These are phyloP conservation scores for Druon quercuslanigerum DNA, from an alignment of 1,140 invertebrate genomes.

Conservation along the genomic window DNA sequence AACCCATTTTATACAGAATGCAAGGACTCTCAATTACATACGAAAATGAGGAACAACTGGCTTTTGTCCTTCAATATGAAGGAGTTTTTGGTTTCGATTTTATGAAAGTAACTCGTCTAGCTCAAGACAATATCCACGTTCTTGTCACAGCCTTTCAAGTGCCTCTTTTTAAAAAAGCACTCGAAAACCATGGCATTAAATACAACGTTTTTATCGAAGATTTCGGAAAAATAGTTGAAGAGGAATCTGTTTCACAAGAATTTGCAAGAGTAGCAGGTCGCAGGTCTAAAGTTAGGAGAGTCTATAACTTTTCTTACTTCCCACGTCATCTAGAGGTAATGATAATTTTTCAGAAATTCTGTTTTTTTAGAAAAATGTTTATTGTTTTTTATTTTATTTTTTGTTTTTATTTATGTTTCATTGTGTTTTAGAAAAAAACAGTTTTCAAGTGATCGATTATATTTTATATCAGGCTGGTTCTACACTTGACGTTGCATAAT, in stretches of 20 bases:
- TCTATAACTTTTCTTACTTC: slow-evolving; percentile 53
- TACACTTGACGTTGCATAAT: too few relatives aligned
- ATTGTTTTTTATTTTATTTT: too few relatives aligned
- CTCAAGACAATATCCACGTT: slow-evolving; percentile 50
- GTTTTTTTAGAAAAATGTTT: too few relatives aligned
- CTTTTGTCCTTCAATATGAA: slow-evolving; percentile 47
- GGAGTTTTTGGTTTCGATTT: slow-evolving; percentile 58
- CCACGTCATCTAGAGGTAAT: slow-evolving; percentile 59
- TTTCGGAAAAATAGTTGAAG: slow-evolving; percentile 50
- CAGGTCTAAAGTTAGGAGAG: slow-evolving; percentile 31
- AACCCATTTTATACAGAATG: slow-evolving; percentile 42
- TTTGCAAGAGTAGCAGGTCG: slow-evolving; percentile 22
- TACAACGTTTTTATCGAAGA: slow-evolving; percentile 55
- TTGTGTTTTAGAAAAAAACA: too few relatives aligned
- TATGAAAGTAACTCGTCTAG: slow-evolving; percentile 43
- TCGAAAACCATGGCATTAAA: slow-evolving; percentile 49
- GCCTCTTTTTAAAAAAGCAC: slow-evolving; percentile 46
- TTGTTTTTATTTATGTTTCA: too few relatives aligned
- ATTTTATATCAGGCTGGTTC: too few relatives aligned
- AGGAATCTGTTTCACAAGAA: slow-evolving; percentile 48
- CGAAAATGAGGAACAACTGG: slow-evolving; percentile 43
- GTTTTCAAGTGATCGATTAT: too few relatives aligned
- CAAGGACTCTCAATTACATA: slow-evolving; percentile 53
- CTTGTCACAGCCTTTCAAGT: slow-evolving; percentile 55
- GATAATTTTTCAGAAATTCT: too few relatives aligned